Conservation (phyloP, 2,113 vertebrate species). For the Hipposideros armiger region DNA sequence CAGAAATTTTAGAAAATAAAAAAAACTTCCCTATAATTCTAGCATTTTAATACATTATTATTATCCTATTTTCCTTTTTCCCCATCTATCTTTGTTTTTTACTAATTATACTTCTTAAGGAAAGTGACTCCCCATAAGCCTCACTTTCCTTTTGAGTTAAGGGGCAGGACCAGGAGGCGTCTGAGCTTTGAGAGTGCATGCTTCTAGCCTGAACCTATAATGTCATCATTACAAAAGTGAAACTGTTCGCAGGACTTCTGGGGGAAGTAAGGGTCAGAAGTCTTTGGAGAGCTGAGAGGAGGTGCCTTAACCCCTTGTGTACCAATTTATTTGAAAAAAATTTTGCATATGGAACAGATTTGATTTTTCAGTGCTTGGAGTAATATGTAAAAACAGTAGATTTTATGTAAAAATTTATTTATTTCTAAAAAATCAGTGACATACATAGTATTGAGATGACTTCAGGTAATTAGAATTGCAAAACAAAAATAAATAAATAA, state of each 20-base stretch:
- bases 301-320: not conserved
- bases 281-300: not conserved
- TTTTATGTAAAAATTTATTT: too few relatives aligned
- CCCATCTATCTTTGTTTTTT: not conserved
- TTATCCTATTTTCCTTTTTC: not conserved
- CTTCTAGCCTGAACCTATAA: not conserved
- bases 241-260: not conserved
- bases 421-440: too few relatives aligned
- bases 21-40: not conserved
- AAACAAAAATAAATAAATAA: too few relatives aligned
- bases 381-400: too few relatives aligned
- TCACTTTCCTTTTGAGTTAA: not conserved
- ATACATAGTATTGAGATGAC: too few relatives aligned
- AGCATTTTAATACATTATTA: not conserved
- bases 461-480: too few relatives aligned
- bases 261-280: not conserved
- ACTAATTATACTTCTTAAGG: not conserved
- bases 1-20: conserved; percentile 18
- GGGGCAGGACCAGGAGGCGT: not conserved
- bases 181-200: not conserved
- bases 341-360: too few relatives aligned
- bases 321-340: too few relatives aligned
- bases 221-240: not conserved
- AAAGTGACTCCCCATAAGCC: not conserved
- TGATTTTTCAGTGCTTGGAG: too few relatives aligned